Evolutionary conservation across 2,113 vertebrate genomes (phyloP).

Genomic region (Eulacestoma nigropectus): DNA sequence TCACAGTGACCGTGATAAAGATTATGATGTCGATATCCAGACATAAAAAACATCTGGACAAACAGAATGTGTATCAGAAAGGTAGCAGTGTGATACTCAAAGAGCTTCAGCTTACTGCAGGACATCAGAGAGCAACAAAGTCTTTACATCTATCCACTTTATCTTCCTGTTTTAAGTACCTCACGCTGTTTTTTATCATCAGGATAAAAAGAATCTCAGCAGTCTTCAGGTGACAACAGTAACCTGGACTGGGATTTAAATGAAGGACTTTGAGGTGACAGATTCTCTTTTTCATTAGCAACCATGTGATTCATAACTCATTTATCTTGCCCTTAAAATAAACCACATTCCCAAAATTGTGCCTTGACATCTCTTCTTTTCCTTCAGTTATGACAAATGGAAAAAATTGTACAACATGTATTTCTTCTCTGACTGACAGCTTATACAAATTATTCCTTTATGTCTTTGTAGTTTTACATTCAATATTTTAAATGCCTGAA

Average conservation of each 20-base stretch:
- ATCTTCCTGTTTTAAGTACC: background rate
- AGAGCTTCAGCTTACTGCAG: background rate
- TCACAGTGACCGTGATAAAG: background rate
- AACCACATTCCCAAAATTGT: background rate
- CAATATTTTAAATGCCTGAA: conserved; percentile 35
- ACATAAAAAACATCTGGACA: background rate
- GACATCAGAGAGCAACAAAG: background rate
- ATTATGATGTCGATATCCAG: background rate
- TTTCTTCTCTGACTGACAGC: conserved; percentile 27
- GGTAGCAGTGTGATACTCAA: background rate
- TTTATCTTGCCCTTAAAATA: background rate
- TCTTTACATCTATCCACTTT: background rate
- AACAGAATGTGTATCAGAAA: background rate
- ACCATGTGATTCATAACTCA: background rate
- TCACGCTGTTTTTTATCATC: background rate
- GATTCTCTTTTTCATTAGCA: background rate
- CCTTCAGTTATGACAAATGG: conserved; percentile 10
- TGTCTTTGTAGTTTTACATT: background rate
- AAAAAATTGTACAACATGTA: background rate
- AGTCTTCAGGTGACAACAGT: background rate
- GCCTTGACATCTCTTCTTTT: background rate
- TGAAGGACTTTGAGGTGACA: background rate
- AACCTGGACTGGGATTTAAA: background rate
- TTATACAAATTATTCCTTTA: conserved; percentile 40
- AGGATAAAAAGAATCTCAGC: background rate